These are phyloP conservation scores for Hydroisotoma schaefferi DNA, from an alignment of 2,888 invertebrate genomes.

Conservation along the genomic window DNA sequence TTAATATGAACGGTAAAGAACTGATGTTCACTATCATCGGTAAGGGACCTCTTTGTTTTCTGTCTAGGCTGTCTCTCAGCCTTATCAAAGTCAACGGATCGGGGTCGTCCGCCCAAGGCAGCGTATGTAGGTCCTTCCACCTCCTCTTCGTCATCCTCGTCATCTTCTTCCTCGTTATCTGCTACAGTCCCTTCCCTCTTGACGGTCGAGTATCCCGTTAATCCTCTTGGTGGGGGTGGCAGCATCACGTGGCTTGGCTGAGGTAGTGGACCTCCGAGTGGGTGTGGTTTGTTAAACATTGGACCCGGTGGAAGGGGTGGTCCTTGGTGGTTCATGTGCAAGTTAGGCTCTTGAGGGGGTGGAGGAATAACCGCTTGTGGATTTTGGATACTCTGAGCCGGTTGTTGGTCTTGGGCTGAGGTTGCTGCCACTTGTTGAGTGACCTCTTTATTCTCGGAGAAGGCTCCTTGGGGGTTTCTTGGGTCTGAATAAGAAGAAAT, in stretches of 20 bases:
- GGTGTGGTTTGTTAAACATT: constrained; percentile 31
- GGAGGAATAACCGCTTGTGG: constrained; percentile 26
- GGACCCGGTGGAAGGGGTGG: constrained; percentile 36
- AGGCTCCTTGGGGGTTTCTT: constrained; percentile 78
- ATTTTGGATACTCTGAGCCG: constrained; percentile 28
- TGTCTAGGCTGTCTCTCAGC: constrained; percentile 62
- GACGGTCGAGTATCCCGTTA: constrained; percentile 75
- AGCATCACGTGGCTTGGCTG: constrained; percentile 68
- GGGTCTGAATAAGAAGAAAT: constrained; percentile 65
- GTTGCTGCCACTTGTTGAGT: constrained; percentile 60
- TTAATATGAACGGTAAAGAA: constrained; percentile 52
- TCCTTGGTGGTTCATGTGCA: constrained; percentile 51
- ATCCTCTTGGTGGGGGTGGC: constrained; percentile 73
- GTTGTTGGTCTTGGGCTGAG: constrained; percentile 17
- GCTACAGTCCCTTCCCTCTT: constrained; percentile 63
- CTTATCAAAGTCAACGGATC: constrained; percentile 79
- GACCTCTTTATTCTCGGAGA: constrained; percentile 78
- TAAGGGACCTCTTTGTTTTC: constrained; percentile 62
- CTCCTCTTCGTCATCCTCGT: constrained; percentile 38
- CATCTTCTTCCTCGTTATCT: constrained; percentile 48
- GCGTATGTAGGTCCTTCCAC: constrained; percentile 56
- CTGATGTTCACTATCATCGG: constrained; percentile 57
- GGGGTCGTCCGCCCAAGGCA: constrained; percentile 71
- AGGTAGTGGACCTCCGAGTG: constrained; percentile 52
- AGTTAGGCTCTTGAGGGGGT: constrained; percentile 50